These are phyloP conservation scores for Isotomurus palustris DNA, from an alignment of 2,888 invertebrate genomes.

Conservation along the genomic window DNA sequence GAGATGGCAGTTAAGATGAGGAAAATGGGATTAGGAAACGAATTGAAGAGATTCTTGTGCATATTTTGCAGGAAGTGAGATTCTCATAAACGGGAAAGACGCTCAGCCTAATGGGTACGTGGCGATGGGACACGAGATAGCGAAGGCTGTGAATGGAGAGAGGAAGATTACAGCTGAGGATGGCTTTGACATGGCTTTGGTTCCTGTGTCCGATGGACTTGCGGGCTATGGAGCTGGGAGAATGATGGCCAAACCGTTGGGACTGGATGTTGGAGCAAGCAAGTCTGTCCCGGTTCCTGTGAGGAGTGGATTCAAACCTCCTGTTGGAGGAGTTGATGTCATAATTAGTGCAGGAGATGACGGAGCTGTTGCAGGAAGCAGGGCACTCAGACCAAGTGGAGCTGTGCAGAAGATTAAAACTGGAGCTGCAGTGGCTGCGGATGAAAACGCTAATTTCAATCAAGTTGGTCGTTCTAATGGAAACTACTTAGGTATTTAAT, in stretches of 20 bases:
- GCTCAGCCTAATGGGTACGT: conserved; percentile 40
- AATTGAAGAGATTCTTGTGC: not conserved
- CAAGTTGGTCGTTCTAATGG: too few relatives aligned
- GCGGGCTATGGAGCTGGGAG: conserved; percentile 38
- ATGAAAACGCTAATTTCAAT: conserved; percentile 1
- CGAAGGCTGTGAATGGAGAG: conserved; percentile 24
- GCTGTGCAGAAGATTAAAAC: not conserved
- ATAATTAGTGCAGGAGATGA: conserved; percentile 1
- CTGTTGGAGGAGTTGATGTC: not conserved
- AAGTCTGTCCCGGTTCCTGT: conserved; percentile 25
- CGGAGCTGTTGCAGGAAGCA: conserved; percentile 1
- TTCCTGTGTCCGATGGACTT: conserved; percentile 40
- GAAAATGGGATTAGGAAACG: not conserved
- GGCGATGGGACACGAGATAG: conserved; percentile 33
- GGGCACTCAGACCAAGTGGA: too few relatives aligned
- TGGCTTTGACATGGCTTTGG: conserved; percentile 41
- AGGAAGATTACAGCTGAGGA: conserved; percentile 31
- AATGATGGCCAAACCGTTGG: conserved; percentile 35
- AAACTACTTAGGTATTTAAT: conserved; percentile 24
- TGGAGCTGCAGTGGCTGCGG: conserved; percentile 2
- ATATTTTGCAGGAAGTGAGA: conserved; percentile 28
- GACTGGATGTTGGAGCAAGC: conserved; percentile 16
- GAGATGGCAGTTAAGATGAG: not conserved
- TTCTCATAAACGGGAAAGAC: conserved; percentile 31
- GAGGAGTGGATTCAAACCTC: conserved; percentile 18